Evolutionary conservation across 2,113 vertebrate species (phyloP).

Genomic region (Lepus timidus): DNA sequence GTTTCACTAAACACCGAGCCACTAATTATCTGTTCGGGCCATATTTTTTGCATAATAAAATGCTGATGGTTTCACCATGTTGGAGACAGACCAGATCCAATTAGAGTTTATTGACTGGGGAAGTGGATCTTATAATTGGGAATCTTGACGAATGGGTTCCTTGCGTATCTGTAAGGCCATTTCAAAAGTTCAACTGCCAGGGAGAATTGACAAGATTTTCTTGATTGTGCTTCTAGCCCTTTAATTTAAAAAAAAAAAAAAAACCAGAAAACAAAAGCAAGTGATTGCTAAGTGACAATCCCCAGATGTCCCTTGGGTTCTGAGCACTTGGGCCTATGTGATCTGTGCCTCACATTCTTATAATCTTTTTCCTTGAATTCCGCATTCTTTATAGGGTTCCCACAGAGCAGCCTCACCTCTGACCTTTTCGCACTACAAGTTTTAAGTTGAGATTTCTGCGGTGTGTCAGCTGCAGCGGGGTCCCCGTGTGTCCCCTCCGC

Average conservation of each 20-base stretch:
- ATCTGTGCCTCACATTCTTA: neutral
- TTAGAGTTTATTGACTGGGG: conserved; percentile 71
- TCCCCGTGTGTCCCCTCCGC: neutral
- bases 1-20: conserved; percentile 55
- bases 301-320: neutral
- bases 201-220: conserved; percentile 63
- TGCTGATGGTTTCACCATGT: conserved; percentile 60
- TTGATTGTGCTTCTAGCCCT: conserved; percentile 58
- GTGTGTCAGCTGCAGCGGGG: neutral
- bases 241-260: conserved; percentile 27
- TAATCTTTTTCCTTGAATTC: neutral
- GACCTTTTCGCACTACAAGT: conserved; percentile 10
- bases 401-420: neutral
- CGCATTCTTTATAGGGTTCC: neutral
- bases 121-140: conserved; percentile 57
- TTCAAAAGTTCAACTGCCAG: conserved; percentile 70
- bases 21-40: conserved; percentile 70
- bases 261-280: too few species aligned
- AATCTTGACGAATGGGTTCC: conserved; percentile 28
- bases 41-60: conserved; percentile 78
- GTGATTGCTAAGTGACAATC: neutral
- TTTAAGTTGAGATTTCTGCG: neutral
- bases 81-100: conserved; percentile 66
- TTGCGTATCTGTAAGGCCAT: conserved; percentile 61
- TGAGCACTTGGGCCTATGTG: neutral